Evolutionary conservation across 2,113 vertebrate species (phyloP).

Genomic region (Cinclus mexicanus): DNA sequence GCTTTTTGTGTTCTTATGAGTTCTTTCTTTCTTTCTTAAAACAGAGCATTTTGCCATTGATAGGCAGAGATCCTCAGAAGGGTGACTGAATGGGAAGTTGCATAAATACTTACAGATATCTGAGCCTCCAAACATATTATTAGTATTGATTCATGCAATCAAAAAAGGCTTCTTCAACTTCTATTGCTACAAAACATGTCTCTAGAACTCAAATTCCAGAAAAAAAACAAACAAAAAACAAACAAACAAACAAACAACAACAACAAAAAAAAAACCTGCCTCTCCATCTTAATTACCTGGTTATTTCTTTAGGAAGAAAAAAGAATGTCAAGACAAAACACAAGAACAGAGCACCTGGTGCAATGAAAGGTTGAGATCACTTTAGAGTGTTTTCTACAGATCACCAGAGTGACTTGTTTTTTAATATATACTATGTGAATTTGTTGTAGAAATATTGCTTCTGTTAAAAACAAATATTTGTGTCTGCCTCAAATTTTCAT

Average conservation of each 20-base stretch:
- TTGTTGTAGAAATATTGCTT: neutral
- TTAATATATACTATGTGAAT: neutral
- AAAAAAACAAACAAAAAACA: neutral
- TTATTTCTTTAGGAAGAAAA: neutral
- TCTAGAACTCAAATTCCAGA: neutral
- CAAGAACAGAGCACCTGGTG: neutral
- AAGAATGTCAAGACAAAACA: neutral
- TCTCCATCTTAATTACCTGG: neutral
- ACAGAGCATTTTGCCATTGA: neutral
- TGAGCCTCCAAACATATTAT: neutral
- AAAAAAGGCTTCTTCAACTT: neutral
- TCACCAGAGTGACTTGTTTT: neutral
- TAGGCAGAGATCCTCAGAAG: neutral
- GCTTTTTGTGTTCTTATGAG: neutral
- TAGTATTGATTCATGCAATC: neutral
- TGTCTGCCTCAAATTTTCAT: neutral
- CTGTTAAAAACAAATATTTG: slow-evolving; percentile 30
- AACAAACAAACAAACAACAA: no score
- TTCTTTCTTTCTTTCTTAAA: neutral
- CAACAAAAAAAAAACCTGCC: fast-evolving
- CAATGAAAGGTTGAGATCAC: neutral
- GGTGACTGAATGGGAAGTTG: neutral
- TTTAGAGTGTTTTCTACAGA: neutral
- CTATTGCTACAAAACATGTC: neutral
- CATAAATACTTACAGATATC: neutral